These are phyloP conservation scores for Torymus tubicola DNA, from an alignment of 2,888 invertebrate genomes.

Conservation along the genomic window DNA sequence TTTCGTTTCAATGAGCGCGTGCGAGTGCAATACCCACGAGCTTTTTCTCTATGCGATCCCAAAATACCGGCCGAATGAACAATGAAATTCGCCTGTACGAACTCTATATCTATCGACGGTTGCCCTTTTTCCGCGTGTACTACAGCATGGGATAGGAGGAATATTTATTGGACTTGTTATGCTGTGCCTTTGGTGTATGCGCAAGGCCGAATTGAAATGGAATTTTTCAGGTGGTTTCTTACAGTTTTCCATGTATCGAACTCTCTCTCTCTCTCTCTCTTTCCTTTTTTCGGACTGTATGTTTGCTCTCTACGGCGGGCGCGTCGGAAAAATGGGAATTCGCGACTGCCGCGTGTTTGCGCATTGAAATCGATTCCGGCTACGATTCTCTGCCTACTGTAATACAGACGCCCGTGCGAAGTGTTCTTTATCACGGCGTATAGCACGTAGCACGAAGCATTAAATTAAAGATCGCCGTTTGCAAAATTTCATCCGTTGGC, in stretches of 20 bases:
- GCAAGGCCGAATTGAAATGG: background rate
- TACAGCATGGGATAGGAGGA: background rate
- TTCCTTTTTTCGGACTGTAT: background rate
- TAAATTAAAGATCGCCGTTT: too few relatives aligned
- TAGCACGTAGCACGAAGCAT: background rate
- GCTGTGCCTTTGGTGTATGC: slow-evolving; percentile 2
- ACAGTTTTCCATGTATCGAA: background rate
- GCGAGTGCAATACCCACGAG: slow-evolving; percentile 25
- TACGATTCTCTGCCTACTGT: slow-evolving; percentile 20
- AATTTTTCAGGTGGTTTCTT: slow-evolving; percentile 18
- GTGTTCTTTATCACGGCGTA: slow-evolving; percentile 16
- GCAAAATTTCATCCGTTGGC: too few relatives aligned
- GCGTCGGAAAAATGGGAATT: background rate
- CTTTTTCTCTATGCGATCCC: slow-evolving; percentile 4
- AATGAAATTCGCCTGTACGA: slow-evolving; percentile 21
- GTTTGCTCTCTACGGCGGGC: background rate
- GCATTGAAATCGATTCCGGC: slow-evolving; percentile 13
- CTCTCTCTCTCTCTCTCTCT: background rate
- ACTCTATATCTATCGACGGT: too few relatives aligned
- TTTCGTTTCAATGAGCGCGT: slow-evolving; percentile 53
- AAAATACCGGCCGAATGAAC: slow-evolving; percentile 28
- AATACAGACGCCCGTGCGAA: slow-evolving; percentile 6
- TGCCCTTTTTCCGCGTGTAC: background rate
- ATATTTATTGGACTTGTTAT: slow-evolving; percentile 36
- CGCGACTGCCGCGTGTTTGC: slow-evolving; percentile 2